Percentiles rank a stretch among this genome's conserved stretches.
Evolutionary conservation across 2,888 invertebrate genomes (phyloP).

Genomic region (Enchytraeus crypticus): DNA sequence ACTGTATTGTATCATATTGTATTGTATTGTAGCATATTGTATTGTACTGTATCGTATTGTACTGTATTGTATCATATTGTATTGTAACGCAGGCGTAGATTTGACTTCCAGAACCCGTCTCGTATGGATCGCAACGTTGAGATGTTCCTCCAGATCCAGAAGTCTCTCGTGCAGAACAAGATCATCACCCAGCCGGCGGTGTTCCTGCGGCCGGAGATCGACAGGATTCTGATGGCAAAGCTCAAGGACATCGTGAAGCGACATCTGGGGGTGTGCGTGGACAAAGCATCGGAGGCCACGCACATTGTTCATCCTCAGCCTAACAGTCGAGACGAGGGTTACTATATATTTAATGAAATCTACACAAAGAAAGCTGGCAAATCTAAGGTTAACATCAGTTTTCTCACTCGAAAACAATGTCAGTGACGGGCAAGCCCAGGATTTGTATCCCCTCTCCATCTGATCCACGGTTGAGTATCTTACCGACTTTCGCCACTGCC

Average conservation of each 20-base stretch:
- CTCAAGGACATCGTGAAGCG: constrained; percentile 79
- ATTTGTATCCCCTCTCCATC: no score
- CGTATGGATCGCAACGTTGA: constrained; percentile 84
- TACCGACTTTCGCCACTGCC: no score
- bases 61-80: no score
- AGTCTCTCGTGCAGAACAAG: constrained; percentile 71
- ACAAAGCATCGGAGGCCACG: constrained; percentile 78
- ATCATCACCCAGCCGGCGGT: constrained; percentile 57
- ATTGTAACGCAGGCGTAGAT: constrained; percentile 58
- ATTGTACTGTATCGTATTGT: no score
- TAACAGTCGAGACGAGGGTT: constrained; percentile 35
- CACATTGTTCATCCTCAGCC: constrained; percentile 75
- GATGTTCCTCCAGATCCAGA: constrained; percentile 62
- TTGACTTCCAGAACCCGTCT: constrained; percentile 72
- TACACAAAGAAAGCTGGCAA: no score
- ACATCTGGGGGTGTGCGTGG: constrained; percentile 71
- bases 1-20: no score
- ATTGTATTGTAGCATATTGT: no score
- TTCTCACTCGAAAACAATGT: no score
- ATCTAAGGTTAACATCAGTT: no score
- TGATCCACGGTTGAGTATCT: no score
- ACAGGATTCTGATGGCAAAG: constrained; percentile 62
- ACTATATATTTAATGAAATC: no score
- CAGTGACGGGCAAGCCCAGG: no score
- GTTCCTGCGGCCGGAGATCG: constrained; percentile 64